Evolutionary conservation across 2,113 vertebrate species (phyloP), one percentile per base, ranked within the genome.

Genomic region (Euleptes europaea): DNA sequence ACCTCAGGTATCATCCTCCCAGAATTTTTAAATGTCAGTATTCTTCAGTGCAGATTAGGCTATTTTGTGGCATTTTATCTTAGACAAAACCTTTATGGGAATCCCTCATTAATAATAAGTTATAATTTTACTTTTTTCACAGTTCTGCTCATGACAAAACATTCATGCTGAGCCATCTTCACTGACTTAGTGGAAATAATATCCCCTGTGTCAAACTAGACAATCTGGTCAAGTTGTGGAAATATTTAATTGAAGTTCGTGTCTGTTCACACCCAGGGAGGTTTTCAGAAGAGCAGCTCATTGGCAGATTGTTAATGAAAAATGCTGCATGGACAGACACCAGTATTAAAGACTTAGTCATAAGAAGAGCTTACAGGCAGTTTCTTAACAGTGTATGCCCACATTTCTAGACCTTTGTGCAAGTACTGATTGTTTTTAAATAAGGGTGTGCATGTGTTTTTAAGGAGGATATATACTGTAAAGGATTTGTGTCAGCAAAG

Each of bases 171-270:
- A 91, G 91, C 91, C 91, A 81, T 92, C 93, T 93, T 72, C 92
- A 90, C 91, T 93, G 90, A 91, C 92, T 90, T 92, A 84, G 88
- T 88, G 87, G 91, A 91, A 86, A 85, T 80, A 84, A 57, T 88
- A 77, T 91, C 94, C 89, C 87, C 85, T 54, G 57, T 89, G 91
- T 90, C 90, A 92, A 94, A 94, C 93, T 84, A 92, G 91, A 91
- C 89, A 90, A 87, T 92, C 92, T 91, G 84, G 92, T 91, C 82
- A 86, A 78, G 69, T 79, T 85, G 91, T 86, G 86, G 88, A 92
- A 93, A 93, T 89, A 90, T 94, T 84, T 94, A 93, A 94, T 94
- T 95, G 91, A 92, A 91, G 90, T 91, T 87, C 85, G 88, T 78
- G 4, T 49, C 54, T 78, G 49, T 77, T 79, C 93, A 89, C 93